Base-by-base conservation (phyloP, 2,888 invertebrate species). In the Morpho helenor region DNA sequence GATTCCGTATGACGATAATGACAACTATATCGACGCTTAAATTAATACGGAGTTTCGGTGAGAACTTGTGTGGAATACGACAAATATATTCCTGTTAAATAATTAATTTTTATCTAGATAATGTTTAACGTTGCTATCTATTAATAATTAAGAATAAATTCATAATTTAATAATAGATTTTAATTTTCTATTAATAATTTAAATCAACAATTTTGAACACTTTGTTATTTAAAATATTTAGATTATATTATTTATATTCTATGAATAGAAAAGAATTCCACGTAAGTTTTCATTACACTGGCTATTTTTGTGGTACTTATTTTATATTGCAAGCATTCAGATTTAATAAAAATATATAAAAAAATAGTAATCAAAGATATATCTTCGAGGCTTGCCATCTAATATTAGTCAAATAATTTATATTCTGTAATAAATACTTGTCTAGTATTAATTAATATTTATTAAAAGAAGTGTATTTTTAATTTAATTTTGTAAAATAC, bases 21-120 rank as follows among this genome's bases (percentile, higher is more conserved):
- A 83, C 56, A 79, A 75, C 66, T 82, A 80, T 67, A 67, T 72
- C 63, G 87, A 88, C 49, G 77, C 75, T 68, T 88, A 84, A 80
- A 75, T 69, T 62, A 52, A 64, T 56, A 68, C 66, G 59, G 59
- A 54, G 60, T 58, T 71, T 45, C 44, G 31, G 58, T 61, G 61
- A 51, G 57, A 63, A 52, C 65, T 66, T 63, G 59, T 64, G 63
- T 67, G 66, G 66, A 52, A 60, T 63, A 48, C 49, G 46, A 42
- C 22, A 16, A 47, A 16, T 31, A 52, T n/a, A 51, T 31, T 31
- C 31, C 31, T 5, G 31, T 31, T 31, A 31, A 5, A 31, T 31
- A 31, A 31, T 31, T 31, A n/a, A n/a, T 31, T 31, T 31, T 31
- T 31, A 5, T 31, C 31, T 31, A 5, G 31, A 2, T 31, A 31